These are phyloP conservation scores for Callimorpha dominula DNA, from an alignment of 2,888 invertebrate genomes.

Conservation along the genomic window DNA sequence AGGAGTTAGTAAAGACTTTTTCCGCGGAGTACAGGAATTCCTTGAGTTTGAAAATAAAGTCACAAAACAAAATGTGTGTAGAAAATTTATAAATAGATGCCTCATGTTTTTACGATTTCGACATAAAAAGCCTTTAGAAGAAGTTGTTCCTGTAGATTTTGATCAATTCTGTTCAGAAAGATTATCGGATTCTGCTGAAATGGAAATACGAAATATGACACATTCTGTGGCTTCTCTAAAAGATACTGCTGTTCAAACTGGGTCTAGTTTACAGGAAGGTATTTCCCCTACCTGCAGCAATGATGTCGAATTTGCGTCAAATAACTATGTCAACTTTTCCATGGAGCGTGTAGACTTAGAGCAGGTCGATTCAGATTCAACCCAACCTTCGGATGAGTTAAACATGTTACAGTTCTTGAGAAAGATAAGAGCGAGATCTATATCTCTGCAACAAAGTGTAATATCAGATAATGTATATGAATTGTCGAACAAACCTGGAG, in stretches of 20 bases:
- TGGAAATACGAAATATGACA: conserved; percentile 65
- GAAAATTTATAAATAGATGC: conserved; percentile 31
- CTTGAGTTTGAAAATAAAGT: conserved; percentile 26
- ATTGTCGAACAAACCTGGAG: background rate
- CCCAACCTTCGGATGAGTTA: conserved; percentile 58
- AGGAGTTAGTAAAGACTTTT: conserved; percentile 51
- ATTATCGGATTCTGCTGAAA: conserved; percentile 66
- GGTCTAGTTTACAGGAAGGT: conserved; percentile 66
- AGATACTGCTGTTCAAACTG: conserved; percentile 72
- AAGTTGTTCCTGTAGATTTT: conserved; percentile 22
- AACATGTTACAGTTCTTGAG: conserved; percentile 65
- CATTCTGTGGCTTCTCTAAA: background rate
- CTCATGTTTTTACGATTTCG: conserved; percentile 44
- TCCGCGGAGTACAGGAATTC: conserved; percentile 55
- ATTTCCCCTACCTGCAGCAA: background rate
- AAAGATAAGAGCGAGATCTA: conserved; percentile 50
- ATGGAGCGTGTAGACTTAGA: conserved; percentile 16
- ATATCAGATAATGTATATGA: background rate
- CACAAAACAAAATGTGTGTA: conserved; percentile 25
- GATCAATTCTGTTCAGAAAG: conserved; percentile 30
- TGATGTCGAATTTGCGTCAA: background rate
- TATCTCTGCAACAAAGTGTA: conserved; percentile 31
- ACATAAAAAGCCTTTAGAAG: conserved; percentile 28
- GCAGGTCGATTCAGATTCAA: conserved; percentile 13
- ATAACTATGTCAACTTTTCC: background rate